These are phyloP conservation scores for Malurus melanocephalus DNA, from an alignment of 2,113 vertebrate genomes.

Conservation along the genomic window DNA sequence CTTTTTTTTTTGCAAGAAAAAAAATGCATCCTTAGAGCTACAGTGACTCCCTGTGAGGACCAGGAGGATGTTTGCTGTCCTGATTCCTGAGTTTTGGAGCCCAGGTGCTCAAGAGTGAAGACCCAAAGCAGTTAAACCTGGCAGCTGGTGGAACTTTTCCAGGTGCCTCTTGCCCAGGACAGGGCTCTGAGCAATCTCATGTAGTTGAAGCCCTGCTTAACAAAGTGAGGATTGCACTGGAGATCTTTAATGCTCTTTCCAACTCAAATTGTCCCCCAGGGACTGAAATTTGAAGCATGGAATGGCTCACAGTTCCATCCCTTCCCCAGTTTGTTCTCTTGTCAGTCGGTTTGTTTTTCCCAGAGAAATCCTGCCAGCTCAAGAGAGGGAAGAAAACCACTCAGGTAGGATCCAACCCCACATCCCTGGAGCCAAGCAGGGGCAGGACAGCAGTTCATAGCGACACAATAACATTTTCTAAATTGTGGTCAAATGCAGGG, in stretches of 20 bases:
- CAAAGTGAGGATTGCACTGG: neutral
- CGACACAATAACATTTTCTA: fast-evolving
- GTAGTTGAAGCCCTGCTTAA: neutral
- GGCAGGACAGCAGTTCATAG: too few relatives aligned
- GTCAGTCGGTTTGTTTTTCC: neutral
- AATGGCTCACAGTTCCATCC: neutral
- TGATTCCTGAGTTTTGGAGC: neutral
- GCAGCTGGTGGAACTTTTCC: neutral
- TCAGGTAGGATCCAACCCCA: neutral
- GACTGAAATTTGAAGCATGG: neutral
- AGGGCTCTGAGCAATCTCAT: neutral
- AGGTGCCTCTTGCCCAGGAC: neutral
- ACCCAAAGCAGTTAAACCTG: neutral
- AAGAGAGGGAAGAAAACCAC: neutral
- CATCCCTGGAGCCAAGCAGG: fast-evolving
- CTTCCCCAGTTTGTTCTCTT: neutral
- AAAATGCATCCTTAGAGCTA: neutral
- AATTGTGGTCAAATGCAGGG: neutral
- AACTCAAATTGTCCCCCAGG: neutral
- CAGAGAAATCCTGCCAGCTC: neutral
- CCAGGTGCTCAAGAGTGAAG: neutral
- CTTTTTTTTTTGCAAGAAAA: neutral
- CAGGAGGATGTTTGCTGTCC: neutral
- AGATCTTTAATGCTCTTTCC: neutral
- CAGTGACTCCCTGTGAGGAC: neutral